These are phyloP conservation scores for Dysdera silvatica DNA, from an alignment of 1,140 invertebrate species.

Conservation along the genomic window DNA sequence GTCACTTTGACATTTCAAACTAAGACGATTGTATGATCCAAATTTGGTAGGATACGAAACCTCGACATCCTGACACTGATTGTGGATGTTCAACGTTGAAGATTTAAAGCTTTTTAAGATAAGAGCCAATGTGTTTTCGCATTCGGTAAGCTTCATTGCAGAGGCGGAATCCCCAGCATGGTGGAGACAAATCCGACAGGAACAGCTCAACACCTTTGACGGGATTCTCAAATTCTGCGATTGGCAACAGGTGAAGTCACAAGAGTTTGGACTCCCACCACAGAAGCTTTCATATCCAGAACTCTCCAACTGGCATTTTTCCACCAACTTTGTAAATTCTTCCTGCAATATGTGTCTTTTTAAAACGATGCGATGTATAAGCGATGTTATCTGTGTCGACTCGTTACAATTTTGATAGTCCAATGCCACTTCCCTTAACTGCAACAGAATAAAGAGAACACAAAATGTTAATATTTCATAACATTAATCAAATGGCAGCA, in stretches of 20 bases:
- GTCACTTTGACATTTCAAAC: slow-evolving; percentile 18
- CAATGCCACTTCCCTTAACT: slow-evolving; percentile 43
- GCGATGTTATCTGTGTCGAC: slow-evolving; percentile 25
- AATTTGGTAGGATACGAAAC: slow-evolving; percentile 24
- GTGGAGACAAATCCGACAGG: slow-evolving; percentile 19
- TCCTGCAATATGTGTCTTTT: slow-evolving; percentile 29
- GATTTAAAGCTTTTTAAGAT: slow-evolving; percentile 17
- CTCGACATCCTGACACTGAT: slow-evolving; percentile 13
- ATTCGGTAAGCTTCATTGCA: slow-evolving; percentile 18
- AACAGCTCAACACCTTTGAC: neutral
- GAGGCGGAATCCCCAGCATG: slow-evolving; percentile 7
- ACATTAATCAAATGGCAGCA: too few relatives aligned
- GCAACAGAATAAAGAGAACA: slow-evolving; percentile 22
- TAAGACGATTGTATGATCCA: slow-evolving; percentile 15
- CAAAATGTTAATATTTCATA: neutral
- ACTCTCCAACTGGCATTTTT: slow-evolving; percentile 27
- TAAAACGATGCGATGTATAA: slow-evolving; percentile 31
- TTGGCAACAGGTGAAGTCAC: slow-evolving; percentile 23
- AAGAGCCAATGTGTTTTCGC: slow-evolving; percentile 18
- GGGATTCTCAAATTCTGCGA: neutral
- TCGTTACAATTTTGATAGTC: slow-evolving; percentile 39
- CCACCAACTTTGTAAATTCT: slow-evolving; percentile 28
- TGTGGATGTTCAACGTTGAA: neutral
- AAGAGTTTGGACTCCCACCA: slow-evolving; percentile 2
- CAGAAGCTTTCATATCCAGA: slow-evolving; percentile 9